These are phyloP conservation scores for Cyaniris semiargus DNA, from an alignment of 2,888 invertebrate genomes.

Conservation along the genomic window DNA sequence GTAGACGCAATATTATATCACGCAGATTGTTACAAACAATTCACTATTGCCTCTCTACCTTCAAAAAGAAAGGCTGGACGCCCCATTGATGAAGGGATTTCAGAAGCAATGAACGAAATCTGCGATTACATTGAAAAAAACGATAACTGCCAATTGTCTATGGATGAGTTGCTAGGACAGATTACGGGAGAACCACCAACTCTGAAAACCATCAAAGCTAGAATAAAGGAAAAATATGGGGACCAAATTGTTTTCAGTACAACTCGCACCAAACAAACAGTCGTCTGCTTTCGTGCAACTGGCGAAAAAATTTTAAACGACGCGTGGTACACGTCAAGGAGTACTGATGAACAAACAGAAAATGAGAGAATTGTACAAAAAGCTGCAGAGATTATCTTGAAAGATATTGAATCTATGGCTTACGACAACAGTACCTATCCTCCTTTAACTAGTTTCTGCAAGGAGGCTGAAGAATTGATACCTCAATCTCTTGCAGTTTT, in stretches of 20 bases:
- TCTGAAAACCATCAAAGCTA: not conserved
- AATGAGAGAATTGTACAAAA: slow-evolving; percentile 2
- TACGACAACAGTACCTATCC: slow-evolving; percentile 1
- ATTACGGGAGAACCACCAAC: not conserved
- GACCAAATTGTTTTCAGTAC: not conserved
- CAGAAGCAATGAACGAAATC: not conserved
- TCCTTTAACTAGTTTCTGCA: slow-evolving; percentile 1
- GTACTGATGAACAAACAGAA: not conserved
- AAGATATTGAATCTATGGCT: slow-evolving; percentile 1
- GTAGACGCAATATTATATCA: slow-evolving; percentile 3
- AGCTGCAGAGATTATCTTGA: slow-evolving; percentile 4
- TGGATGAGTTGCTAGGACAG: slow-evolving; percentile 4
- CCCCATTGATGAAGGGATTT: not conserved
- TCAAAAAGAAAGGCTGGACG: not conserved
- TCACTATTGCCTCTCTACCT: slow-evolving; percentile 3
- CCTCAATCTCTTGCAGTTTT: slow-evolving; percentile 1
- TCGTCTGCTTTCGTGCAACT: not conserved
- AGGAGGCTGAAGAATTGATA: not conserved
- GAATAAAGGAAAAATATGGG: slow-evolving; percentile 3
- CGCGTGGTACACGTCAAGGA: slow-evolving; percentile 8
- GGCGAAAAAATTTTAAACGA: slow-evolving; percentile 8
- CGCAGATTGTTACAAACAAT: not conserved
- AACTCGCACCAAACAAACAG: not conserved
- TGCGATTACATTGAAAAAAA: not conserved
- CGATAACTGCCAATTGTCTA: not conserved